phyloP scores from a whole-genome alignment of 2,797 vertebrate genomes.

The Cheirogaleus major region DNA sequence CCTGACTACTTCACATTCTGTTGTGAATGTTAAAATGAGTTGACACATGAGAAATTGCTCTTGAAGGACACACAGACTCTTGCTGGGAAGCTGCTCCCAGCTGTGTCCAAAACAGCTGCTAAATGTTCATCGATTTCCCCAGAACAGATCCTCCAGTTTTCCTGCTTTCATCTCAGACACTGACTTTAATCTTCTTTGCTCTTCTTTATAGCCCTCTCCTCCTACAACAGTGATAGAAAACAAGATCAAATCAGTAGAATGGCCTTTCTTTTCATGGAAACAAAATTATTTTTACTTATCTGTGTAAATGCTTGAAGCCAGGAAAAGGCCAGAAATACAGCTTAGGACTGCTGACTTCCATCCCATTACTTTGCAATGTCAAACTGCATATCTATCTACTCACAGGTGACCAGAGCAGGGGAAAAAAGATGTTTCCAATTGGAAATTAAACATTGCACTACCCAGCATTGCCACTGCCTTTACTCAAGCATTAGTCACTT shows the following conservation, averaged over 20 bases:
- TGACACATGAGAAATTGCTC: slow-evolving; percentile 19
- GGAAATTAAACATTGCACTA: background rate
- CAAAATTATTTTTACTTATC: background rate
- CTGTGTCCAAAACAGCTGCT: slow-evolving; percentile 3
- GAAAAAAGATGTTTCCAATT: background rate
- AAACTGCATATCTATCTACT: background rate
- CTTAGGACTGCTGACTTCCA: background rate
- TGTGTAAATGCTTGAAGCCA: background rate
- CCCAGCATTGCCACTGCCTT: background rate
- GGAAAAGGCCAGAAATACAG: background rate
- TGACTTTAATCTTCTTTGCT: background rate
- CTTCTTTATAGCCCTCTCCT: background rate
- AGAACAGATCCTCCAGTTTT: background rate
- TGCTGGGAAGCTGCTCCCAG: slow-evolving; percentile 25
- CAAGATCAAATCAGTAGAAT: background rate
- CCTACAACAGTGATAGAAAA: background rate
- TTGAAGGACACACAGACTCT: slow-evolving; percentile 15
- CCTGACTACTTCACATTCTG: background rate
- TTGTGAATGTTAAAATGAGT: background rate
- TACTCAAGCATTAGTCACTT: background rate
- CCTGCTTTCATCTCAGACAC: background rate
- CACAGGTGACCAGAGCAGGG: background rate
- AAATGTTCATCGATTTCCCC: slow-evolving; percentile 31
- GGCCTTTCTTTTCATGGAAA: background rate
- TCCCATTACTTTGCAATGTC: background rate